These are phyloP conservation scores for Trypoxylus dichotomus DNA, from an alignment of 1,140 invertebrate species.

Conservation along the genomic window DNA sequence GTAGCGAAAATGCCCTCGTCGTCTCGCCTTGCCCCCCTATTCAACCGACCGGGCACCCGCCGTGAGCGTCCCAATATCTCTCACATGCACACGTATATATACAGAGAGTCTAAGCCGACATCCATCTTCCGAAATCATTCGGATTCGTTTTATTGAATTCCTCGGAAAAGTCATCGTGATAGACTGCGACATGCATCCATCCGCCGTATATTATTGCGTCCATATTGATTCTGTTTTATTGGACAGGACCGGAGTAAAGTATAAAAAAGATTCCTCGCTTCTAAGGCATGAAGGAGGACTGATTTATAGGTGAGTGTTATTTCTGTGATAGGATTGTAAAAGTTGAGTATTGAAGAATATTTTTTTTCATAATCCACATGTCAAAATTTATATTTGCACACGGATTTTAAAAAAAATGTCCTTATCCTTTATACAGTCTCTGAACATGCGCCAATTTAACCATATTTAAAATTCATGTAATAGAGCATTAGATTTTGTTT, in stretches of 20 bases:
- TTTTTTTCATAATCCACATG: too few species aligned
- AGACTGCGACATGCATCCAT: constrained; percentile 27
- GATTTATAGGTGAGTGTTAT: too few species aligned
- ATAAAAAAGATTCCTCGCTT: not conserved
- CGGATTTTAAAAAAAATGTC: too few species aligned
- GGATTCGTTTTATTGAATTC: constrained; percentile 29
- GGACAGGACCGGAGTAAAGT: not conserved
- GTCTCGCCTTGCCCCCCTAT: not conserved
- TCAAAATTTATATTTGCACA: too few species aligned
- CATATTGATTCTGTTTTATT: constrained; percentile 26
- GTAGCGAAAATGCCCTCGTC: not conserved
- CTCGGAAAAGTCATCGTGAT: constrained; percentile 27
- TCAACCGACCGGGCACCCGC: not conserved
- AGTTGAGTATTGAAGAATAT: too few species aligned
- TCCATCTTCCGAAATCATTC: constrained; percentile 29
- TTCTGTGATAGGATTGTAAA: too few species aligned
- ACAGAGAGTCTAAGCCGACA: constrained; percentile 20
- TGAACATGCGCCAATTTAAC: too few species aligned
- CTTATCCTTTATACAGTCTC: too few species aligned
- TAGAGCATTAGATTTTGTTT: too few species aligned
- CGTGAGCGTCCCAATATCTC: not conserved
- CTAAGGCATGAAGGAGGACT: too few species aligned
- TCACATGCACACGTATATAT: too few species aligned
- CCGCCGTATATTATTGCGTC: constrained; percentile 22
- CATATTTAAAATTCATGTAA: too few species aligned